A percentile compares a stretch with the other conserved stretches of the same genome.
Conservation (phyloP, 2,888 invertebrate species). For the Sepiola atlantica region DNA sequence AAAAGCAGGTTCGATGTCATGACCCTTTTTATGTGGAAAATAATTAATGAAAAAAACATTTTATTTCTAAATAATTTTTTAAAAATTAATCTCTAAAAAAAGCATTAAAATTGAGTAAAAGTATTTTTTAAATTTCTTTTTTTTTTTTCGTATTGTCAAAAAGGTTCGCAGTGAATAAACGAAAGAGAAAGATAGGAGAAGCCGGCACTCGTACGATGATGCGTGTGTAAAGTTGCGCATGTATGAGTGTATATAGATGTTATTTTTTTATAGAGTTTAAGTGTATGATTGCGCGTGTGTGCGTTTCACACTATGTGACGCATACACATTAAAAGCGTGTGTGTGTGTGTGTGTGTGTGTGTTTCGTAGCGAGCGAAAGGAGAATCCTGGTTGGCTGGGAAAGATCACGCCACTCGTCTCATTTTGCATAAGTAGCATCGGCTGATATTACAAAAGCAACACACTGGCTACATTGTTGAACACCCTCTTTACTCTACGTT, state of each 20-base stretch:
- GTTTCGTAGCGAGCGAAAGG: neutral
- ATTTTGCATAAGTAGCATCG: conserved; percentile 44
- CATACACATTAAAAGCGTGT: neutral
- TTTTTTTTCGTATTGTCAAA: neutral
- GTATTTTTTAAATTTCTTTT: neutral
- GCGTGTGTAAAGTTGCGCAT: neutral
- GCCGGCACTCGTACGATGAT: neutral
- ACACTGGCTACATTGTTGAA: neutral
- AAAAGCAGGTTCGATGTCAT: too few relatives aligned
- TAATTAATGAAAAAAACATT: too few relatives aligned
- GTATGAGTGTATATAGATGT: neutral
- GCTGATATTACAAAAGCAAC: conserved; percentile 41
- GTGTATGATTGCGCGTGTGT: neutral
- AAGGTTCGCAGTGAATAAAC: neutral
- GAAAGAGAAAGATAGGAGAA: neutral
- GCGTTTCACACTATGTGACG: too few relatives aligned
- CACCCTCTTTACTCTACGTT: neutral
- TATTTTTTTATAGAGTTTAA: neutral
- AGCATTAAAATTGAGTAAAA: neutral
- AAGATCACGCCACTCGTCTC: conserved; percentile 44
- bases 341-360: neutral
- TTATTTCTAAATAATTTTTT: too few relatives aligned
- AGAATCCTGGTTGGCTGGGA: neutral
- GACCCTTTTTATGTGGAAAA: too few relatives aligned
- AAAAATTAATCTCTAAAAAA: too few relatives aligned